phyloP scores from a whole-genome alignment of 2,888 invertebrate species.

The Caenorhabditis virilis region DNA sequence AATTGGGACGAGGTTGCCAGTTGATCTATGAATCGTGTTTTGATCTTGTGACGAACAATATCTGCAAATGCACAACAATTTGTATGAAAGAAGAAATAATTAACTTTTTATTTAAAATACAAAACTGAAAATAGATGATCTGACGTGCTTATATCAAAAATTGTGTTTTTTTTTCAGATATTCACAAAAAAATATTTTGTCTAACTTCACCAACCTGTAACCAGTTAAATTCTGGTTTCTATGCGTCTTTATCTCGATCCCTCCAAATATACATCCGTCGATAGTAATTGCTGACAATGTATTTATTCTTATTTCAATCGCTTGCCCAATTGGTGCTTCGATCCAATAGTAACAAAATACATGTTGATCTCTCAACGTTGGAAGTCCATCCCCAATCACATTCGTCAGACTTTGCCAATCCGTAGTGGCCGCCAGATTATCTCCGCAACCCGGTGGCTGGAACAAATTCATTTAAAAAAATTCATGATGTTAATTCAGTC shows the following conservation, averaged over 20 bases:
- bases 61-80: too few relatives aligned
- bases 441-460: constrained; percentile 45
- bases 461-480: too few relatives aligned
- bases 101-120: too few relatives aligned
- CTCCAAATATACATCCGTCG: constrained; percentile 62
- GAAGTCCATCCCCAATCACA: constrained; percentile 32
- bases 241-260: constrained; percentile 57
- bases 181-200: too few relatives aligned
- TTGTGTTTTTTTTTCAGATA: too few relatives aligned
- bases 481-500: too few relatives aligned
- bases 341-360: constrained; percentile 42
- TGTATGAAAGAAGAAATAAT: too few relatives aligned
- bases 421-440: constrained; percentile 23
- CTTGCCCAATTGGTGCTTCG: constrained; percentile 40
- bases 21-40: constrained; percentile 30
- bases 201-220: too few relatives aligned
- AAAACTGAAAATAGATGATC: too few relatives aligned
- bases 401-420: constrained; percentile 20
- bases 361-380: constrained; percentile 28
- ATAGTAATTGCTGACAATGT: constrained; percentile 42
- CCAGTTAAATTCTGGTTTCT: constrained; percentile 48
- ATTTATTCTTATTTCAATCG: constrained; percentile 48
- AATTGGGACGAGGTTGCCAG: constrained; percentile 40
- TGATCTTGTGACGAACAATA: constrained; percentile 45
- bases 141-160: too few relatives aligned